Percentiles rank a stretch among this genome's conserved stretches.
Conservation (phyloP, 2,797 vertebrate genomes). For the Limnodromus scolopaceus region DNA sequence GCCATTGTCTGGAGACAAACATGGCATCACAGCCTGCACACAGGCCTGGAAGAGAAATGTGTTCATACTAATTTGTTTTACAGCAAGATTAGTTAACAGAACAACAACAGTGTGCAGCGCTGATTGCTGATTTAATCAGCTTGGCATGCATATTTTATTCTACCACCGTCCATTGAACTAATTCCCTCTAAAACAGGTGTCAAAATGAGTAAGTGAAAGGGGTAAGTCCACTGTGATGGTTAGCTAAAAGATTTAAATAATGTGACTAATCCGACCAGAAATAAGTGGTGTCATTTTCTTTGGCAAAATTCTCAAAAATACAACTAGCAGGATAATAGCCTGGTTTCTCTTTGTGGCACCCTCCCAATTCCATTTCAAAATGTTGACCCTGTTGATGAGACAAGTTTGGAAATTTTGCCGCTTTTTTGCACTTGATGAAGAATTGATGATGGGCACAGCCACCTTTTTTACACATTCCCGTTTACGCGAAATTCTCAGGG, state of each 20-base stretch:
- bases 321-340: constrained; percentile 14
- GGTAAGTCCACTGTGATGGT: background rate
- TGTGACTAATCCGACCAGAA: background rate
- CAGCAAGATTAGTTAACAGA: background rate
- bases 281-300: constrained; percentile 32
- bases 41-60: background rate
- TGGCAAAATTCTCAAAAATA: constrained; percentile 42
- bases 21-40: background rate
- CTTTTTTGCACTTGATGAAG: background rate
- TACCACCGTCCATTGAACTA: background rate
- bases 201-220: constrained; percentile 20
- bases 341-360: constrained; percentile 10
- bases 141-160: background rate
- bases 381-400: background rate
- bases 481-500: background rate
- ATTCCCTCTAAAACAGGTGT: constrained; percentile 27
- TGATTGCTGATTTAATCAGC: background rate
- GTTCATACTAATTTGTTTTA: background rate
- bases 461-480: background rate
- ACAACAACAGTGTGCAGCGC: background rate
- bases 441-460: background rate
- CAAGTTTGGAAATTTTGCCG: background rate
- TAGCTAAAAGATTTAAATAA: constrained; percentile 28
- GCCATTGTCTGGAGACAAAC: background rate
- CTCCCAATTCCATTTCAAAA: background rate